Evolutionary conservation across 2,888 invertebrate genomes (phyloP).

Genomic region (Stenchaetothrips biformis): DNA sequence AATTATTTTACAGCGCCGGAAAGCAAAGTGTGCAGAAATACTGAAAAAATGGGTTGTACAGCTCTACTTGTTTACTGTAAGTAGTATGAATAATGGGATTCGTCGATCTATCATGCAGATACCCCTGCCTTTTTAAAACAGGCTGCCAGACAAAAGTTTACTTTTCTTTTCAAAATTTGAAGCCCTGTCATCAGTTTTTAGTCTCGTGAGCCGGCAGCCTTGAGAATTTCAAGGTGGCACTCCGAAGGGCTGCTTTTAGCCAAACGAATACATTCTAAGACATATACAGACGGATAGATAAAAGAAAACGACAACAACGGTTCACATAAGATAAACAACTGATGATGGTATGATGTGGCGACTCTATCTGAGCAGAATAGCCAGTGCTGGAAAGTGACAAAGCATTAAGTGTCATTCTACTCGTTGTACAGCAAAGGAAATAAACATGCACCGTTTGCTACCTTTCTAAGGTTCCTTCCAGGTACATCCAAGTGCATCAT

Average conservation of each 20-base stretch:
- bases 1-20: not conserved
- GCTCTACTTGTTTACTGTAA: not conserved
- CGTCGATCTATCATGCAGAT: not conserved
- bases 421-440: conserved; percentile 19
- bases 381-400: conserved; percentile 13
- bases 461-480: conserved; percentile 43
- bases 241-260: not conserved
- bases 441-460: conserved; percentile 35
- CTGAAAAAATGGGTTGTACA: not conserved
- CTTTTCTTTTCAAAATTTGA: too few species aligned
- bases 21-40: conserved; percentile 10
- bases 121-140: not conserved
- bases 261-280: not conserved
- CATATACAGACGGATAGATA: not conserved
- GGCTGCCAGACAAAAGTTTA: not conserved
- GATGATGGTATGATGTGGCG: not conserved
- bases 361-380: conserved; percentile 9
- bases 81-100: not conserved
- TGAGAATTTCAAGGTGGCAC: too few species aligned
- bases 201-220: too few species aligned
- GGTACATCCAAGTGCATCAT: conserved; percentile 43
- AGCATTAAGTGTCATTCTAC: conserved; percentile 25
- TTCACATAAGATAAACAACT: not conserved
- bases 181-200: too few species aligned
- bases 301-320: not conserved